A percentile compares a stretch with the other conserved stretches of the same genome.
phyloP scores from a whole-genome alignment of 1,140 invertebrate species.

The Drosophila littoralis region DNA sequence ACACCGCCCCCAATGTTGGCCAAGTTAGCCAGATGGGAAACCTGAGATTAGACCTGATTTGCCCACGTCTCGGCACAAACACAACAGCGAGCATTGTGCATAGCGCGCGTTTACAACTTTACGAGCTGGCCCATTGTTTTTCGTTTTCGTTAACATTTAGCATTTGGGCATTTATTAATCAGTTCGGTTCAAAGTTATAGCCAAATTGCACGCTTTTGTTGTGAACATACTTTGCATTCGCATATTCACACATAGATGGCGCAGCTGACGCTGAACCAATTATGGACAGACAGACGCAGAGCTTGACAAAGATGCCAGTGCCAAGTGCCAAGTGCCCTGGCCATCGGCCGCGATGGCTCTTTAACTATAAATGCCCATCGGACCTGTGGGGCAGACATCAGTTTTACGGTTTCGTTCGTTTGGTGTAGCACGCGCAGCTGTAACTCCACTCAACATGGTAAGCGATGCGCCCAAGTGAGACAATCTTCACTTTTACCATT shows the following conservation, averaged over 20 bases:
- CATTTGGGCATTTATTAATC: conserved; percentile 62
- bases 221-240: conserved; percentile 60
- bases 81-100: conserved; percentile 3
- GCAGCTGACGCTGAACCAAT: conserved; percentile 38
- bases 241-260: conserved; percentile 45
- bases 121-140: conserved; percentile 20
- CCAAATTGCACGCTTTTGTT: conserved; percentile 71
- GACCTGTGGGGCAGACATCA: conserved; percentile 51
- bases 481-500: neutral
- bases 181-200: conserved; percentile 47
- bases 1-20: conserved; percentile 17
- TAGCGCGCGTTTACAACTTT: neutral
- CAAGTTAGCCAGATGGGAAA: conserved; percentile 6
- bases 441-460: conserved; percentile 70
- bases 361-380: conserved; percentile 64
- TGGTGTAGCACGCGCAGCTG: conserved; percentile 60
- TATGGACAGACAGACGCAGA: conserved; percentile 16
- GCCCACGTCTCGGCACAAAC: neutral
- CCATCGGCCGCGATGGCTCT: conserved; percentile 37
- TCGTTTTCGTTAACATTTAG: conserved; percentile 10
- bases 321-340: conserved; percentile 5
- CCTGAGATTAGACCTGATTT: conserved; percentile 4
- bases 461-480: conserved; percentile 42
- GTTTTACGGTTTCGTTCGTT: conserved; percentile 68
- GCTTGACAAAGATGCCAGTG: conserved; percentile 12